Conservation (phyloP, 2,113 vertebrate species). For the Oryzias melastigma region DNA sequence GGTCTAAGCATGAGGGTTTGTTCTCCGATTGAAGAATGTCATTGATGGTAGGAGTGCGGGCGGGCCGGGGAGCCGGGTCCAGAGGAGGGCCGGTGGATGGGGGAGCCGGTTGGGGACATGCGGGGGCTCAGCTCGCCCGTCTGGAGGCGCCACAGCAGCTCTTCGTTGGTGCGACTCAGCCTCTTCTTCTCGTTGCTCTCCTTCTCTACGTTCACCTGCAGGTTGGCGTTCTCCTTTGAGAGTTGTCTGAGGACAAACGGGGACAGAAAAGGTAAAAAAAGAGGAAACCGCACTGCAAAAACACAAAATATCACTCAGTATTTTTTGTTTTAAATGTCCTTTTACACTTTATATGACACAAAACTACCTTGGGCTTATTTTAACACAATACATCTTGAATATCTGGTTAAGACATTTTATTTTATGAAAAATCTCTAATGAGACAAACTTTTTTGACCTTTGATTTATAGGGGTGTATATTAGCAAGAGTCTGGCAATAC, state of each 20-base stretch:
- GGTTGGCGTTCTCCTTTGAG: constrained; percentile 92
- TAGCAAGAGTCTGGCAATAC: no score
- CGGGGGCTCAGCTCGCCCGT: constrained; percentile 89
- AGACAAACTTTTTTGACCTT: no score
- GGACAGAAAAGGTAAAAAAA: background rate
- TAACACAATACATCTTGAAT: no score
- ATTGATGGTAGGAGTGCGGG: constrained; percentile 83
- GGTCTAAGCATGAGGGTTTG: no score
- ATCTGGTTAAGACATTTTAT: no score
- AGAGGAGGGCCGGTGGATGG: constrained; percentile 79
- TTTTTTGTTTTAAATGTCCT: no score
- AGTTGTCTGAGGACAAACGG: constrained; percentile 81
- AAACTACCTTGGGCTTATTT: no score
- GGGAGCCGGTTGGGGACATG: constrained; percentile 82
- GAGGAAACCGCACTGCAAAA: no score
- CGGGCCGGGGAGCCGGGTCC: constrained; percentile 67
- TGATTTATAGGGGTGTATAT: no score
- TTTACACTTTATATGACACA: no score
- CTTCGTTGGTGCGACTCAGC: constrained; percentile 92
- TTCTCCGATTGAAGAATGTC: constrained; percentile 45
- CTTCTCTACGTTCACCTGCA: constrained; percentile 92
- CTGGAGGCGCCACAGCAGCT: constrained; percentile 96
- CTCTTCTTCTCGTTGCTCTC: constrained; percentile 97
- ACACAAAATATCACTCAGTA: no score
- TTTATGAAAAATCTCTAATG: no score